Evolutionary conservation across 2,113 vertebrate genomes (phyloP).

Genomic region (Nettapus auritus): DNA sequence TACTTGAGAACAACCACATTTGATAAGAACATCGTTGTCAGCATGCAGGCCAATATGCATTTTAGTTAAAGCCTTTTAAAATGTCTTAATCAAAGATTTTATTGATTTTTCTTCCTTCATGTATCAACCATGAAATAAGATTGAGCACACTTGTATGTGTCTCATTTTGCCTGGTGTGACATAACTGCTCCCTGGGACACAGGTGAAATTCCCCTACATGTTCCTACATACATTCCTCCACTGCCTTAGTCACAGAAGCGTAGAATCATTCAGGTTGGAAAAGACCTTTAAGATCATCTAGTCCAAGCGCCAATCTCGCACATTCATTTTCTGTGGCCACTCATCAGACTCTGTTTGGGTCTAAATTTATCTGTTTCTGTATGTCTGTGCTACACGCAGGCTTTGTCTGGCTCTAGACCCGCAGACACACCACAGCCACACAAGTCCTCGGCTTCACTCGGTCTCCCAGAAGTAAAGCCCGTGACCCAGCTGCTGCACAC

Average conservation of each 20-base stretch:
- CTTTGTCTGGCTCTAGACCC: neutral
- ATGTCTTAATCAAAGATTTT: neutral
- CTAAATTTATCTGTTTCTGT: neutral
- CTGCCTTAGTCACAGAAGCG: no score
- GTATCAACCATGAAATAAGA: neutral
- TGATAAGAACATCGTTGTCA: neutral
- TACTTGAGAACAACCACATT: neutral
- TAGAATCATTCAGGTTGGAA: no score
- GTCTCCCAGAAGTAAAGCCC: neutral
- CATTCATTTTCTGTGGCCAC: neutral
- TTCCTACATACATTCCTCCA: neutral
- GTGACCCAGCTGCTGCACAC: neutral
- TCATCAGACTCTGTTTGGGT: neutral
- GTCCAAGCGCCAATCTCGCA: neutral
- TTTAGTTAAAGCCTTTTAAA: neutral
- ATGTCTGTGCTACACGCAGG: neutral
- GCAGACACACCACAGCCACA: neutral
- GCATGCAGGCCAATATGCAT: neutral
- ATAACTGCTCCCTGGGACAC: neutral
- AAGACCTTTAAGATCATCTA: no score
- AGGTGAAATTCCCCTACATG: neutral
- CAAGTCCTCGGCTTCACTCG: neutral
- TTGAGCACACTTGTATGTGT: neutral
- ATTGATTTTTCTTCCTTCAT: neutral
- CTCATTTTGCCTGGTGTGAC: neutral